Percentiles rank a stretch among this genome's conserved stretches.
Evolutionary conservation across 2,888 invertebrate genomes (phyloP).

Genomic region (Drosophila gaucha): DNA sequence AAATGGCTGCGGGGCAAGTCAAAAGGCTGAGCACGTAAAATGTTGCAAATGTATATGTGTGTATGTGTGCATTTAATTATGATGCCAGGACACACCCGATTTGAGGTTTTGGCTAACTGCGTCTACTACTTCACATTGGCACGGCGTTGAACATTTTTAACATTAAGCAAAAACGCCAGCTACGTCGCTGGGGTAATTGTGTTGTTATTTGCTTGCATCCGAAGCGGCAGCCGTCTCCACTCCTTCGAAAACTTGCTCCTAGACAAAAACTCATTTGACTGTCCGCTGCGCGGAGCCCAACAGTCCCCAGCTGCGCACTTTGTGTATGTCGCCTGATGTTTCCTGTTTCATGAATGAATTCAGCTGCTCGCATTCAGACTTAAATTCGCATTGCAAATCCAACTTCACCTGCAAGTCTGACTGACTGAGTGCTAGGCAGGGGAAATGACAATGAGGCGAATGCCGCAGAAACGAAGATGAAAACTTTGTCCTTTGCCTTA

Average conservation of each 20-base stretch:
- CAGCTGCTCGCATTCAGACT: conserved; percentile 43
- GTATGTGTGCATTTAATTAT: conserved; percentile 53
- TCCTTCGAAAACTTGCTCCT: conserved; percentile 19
- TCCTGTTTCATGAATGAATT: conserved; percentile 65
- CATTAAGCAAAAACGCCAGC: conserved; percentile 60
- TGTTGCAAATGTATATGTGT: conserved; percentile 38
- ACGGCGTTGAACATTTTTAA: conserved; percentile 51
- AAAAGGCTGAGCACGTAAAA: conserved; percentile 66
- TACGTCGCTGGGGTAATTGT: conserved; percentile 59
- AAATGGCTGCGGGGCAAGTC: conserved; percentile 61
- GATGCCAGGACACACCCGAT: conserved; percentile 43
- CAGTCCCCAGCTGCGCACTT: conserved; percentile 20
- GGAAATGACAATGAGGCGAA: conserved; percentile 62
- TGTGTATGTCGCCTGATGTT: conserved; percentile 35
- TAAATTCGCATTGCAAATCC: conserved; percentile 30
- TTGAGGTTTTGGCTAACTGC: conserved; percentile 32
- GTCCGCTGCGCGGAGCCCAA: conserved; percentile 22
- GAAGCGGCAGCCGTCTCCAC: not conserved
- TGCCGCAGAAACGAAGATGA: conserved; percentile 50
- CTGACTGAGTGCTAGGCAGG: conserved; percentile 16
- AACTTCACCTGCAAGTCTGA: conserved; percentile 34
- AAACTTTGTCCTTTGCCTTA: conserved; percentile 67
- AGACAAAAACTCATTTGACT: conserved; percentile 60
- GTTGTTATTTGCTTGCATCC: conserved; percentile 59
- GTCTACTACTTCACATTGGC: conserved; percentile 14